Conservation (phyloP, 2,888 invertebrate genomes). For the Lycia hirtaria region DNA sequence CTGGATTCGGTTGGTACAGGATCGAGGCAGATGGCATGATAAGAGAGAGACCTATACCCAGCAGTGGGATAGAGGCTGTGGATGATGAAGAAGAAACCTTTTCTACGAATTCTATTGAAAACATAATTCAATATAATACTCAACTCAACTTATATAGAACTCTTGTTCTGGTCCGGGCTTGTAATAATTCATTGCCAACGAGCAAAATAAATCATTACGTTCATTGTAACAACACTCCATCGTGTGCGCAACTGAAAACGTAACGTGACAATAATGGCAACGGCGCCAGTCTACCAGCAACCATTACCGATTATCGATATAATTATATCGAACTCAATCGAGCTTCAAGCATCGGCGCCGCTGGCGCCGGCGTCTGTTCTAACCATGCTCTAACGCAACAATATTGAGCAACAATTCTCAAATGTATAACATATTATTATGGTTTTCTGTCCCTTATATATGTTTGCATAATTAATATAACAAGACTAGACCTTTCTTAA, state of each 20-base stretch:
- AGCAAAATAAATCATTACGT: conserved; percentile 25
- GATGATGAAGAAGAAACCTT: no score
- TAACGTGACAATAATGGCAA: conserved; percentile 66
- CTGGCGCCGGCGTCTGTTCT: conserved; percentile 46
- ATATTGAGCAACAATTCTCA: conserved; percentile 29
- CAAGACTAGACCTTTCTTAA: no score
- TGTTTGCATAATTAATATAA: no score
- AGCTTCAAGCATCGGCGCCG: conserved; percentile 50
- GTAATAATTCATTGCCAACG: conserved; percentile 8
- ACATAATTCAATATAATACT: no score
- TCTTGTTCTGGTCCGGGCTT: neutral
- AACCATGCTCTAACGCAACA: conserved; percentile 47
- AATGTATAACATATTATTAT: no score
- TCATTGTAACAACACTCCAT: conserved; percentile 23
- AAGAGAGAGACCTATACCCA: no score
- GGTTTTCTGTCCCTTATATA: no score
- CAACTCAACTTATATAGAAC: neutral
- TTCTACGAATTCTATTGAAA: no score
- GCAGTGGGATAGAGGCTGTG: no score
- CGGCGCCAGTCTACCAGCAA: conserved; percentile 65
- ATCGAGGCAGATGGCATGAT: no score
- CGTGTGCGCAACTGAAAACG: conserved; percentile 48
- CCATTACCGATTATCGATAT: conserved; percentile 68
- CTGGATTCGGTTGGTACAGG: no score
- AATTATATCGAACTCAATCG: conserved; percentile 62